phyloP scores from a whole-genome alignment of 1,140 invertebrate species.

The Augochlora pura region DNA sequence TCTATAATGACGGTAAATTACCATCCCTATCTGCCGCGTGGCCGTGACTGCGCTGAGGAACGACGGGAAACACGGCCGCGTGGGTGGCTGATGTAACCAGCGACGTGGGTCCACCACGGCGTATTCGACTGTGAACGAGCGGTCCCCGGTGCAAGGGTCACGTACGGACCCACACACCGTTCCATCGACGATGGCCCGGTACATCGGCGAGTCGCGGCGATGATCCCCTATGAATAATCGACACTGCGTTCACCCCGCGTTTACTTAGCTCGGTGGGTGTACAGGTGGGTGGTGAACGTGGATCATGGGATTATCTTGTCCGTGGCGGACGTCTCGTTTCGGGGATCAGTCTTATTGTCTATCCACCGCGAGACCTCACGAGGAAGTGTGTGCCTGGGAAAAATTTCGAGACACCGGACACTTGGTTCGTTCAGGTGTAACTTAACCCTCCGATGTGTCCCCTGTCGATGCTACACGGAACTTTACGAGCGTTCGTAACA shows the following conservation, averaged over 20 bases:
- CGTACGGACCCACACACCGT: neutral
- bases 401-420: neutral
- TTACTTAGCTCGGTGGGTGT: constrained; percentile 55
- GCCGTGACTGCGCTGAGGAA: constrained; percentile 30
- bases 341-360: constrained; percentile 35
- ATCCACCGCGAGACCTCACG: constrained; percentile 14
- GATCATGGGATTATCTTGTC: constrained; percentile 51
- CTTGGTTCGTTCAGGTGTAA: neutral
- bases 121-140: neutral
- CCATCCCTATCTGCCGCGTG: constrained; percentile 53
- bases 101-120: constrained; percentile 1
- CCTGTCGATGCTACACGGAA: neutral
- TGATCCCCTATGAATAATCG: constrained; percentile 62
- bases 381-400: neutral
- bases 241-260: constrained; percentile 48
- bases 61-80: constrained; percentile 34
- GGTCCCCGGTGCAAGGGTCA: neutral
- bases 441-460: neutral
- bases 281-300: constrained; percentile 54
- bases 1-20: constrained; percentile 63
- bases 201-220: constrained; percentile 38
- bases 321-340: constrained; percentile 10
- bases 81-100: constrained; percentile 38
- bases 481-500: neutral
- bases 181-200: neutral